A percentile compares a stretch with the other conserved stretches of the same genome.
Evolutionary conservation across 2,888 invertebrate genomes (phyloP).

Genomic region (Nysson spinosus): DNA sequence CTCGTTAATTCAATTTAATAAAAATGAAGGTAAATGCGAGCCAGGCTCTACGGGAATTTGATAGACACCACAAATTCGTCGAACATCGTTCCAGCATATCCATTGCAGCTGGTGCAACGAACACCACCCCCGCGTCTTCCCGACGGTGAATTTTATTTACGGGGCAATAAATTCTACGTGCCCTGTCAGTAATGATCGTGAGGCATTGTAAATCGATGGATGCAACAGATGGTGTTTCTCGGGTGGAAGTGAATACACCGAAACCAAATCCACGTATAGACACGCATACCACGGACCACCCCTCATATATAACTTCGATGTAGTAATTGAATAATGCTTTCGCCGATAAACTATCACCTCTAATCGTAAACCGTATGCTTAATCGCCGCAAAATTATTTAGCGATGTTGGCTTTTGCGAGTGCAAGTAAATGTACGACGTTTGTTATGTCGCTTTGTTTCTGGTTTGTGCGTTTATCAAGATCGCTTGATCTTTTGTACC

Average conservation of each 20-base stretch:
- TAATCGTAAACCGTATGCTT: slow-evolving; percentile 25
- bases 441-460: background rate
- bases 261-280: slow-evolving; percentile 8
- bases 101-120: slow-evolving; percentile 20
- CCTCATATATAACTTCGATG: slow-evolving; percentile 12
- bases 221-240: slow-evolving; percentile 54
- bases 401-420: background rate
- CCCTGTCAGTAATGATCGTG: slow-evolving; percentile 47
- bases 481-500: too few relatives aligned
- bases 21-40: slow-evolving; percentile 9
- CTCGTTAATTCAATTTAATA: too few relatives aligned
- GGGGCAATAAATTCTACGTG: slow-evolving; percentile 41
- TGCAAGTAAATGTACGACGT: slow-evolving; percentile 6
- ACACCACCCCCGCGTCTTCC: slow-evolving; percentile 32
- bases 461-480: background rate
- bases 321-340: slow-evolving; percentile 42
- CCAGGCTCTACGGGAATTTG: slow-evolving; percentile 8
- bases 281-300: slow-evolving; percentile 1
- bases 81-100: slow-evolving; percentile 33
- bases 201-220: slow-evolving; percentile 39
- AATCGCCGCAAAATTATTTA: slow-evolving; percentile 36
- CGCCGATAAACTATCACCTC: slow-evolving; percentile 40
- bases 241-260: slow-evolving; percentile 18
- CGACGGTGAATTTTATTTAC: slow-evolving; percentile 52
- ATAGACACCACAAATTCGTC: slow-evolving; percentile 29